Conservation (phyloP, 2,113 vertebrate species). For the Stomatorhinus ivindoensis region DNA sequence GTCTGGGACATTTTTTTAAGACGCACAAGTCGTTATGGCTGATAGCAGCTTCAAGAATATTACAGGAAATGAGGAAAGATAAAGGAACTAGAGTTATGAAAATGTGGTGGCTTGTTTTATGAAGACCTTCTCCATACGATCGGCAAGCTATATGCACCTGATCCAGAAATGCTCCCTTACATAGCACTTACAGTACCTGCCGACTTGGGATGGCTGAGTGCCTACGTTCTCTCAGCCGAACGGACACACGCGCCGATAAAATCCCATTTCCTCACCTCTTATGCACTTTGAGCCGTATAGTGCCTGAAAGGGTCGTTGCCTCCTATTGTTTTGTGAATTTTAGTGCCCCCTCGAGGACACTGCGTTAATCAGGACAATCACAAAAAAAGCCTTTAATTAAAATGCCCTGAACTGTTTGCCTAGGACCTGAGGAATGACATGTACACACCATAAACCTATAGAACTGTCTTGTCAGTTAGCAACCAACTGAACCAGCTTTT, state of each 20-base stretch:
- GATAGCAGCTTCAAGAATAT: not conserved
- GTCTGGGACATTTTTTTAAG: not conserved
- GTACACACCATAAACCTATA: not conserved
- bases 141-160: not conserved
- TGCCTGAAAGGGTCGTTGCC: not conserved
- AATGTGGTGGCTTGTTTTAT: not conserved
- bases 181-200: not conserved
- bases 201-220: not conserved
- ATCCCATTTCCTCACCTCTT: not conserved
- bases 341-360: not conserved
- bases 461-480: not conserved
- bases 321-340: not conserved
- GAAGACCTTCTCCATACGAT: not conserved
- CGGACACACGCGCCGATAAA: not conserved
- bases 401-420: not conserved
- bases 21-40: not conserved
- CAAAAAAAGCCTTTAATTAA: not conserved
- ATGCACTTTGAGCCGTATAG: not conserved
- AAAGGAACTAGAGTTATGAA: not conserved
- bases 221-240: accelerated
- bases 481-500: not conserved
- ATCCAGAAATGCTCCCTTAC: not conserved
- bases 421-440: not conserved
- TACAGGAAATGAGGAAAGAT: not conserved
- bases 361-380: not conserved